Evolutionary conservation across 2,797 vertebrate species (phyloP).

Genomic region (Phrynocephalus vlangalii): DNA sequence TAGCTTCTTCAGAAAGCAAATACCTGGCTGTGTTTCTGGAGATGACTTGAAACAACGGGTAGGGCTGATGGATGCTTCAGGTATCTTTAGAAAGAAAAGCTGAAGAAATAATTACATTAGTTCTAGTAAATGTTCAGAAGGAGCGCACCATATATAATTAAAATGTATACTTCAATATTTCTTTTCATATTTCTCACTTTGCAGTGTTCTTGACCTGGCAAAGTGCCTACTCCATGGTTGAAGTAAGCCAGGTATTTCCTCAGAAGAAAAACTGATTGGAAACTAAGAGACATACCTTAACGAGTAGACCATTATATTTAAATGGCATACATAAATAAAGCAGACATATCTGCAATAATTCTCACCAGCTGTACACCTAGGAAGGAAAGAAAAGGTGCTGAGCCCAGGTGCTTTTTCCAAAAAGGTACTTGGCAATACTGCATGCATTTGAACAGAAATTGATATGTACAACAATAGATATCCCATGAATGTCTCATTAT

Average conservation of each 20-base stretch:
- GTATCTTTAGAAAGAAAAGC: slow-evolving; percentile 51
- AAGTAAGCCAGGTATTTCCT: slow-evolving; percentile 27
- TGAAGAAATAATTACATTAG: not conserved
- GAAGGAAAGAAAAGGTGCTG: no score
- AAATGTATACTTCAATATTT: not conserved
- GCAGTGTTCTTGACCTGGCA: not conserved
- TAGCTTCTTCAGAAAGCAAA: slow-evolving; percentile 16
- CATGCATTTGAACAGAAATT: no score
- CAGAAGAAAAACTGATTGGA: no score
- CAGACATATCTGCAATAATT: no score
- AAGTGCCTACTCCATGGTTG: not conserved
- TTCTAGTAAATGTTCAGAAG: not conserved
- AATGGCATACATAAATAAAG: no score
- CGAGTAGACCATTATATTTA: no score
- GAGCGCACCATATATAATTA: slow-evolving; percentile 59
- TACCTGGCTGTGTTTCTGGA: slow-evolving; percentile 11
- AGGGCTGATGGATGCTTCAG: slow-evolving; percentile 55
- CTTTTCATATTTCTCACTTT: not conserved
- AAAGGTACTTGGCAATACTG: no score
- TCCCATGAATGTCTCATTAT: no score
- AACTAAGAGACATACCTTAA: no score
- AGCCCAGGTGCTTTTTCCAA: no score
- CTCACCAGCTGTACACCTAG: no score
- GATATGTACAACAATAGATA: no score
- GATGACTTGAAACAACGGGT: slow-evolving; percentile 39